phyloP scores from a whole-genome alignment of 35 echinoderm and acorn worm genomes.

The Ophiothrix spiculata region DNA sequence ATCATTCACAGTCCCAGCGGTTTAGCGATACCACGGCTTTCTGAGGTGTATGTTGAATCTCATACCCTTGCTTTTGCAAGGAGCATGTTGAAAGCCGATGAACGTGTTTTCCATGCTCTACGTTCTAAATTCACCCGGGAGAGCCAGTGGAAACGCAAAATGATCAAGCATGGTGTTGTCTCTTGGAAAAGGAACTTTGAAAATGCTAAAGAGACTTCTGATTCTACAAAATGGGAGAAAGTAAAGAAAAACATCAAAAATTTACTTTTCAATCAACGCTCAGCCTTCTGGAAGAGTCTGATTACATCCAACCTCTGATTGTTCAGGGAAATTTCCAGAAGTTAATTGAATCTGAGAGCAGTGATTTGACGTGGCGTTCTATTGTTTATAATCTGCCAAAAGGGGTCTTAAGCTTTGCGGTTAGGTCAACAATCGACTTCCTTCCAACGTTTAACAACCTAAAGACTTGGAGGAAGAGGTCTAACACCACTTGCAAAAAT shows the following conservation, averaged over 20 bases:
- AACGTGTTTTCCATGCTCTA: slow-evolving; percentile 17
- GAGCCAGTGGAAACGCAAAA: slow-evolving; percentile 14
- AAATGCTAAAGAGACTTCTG: not conserved
- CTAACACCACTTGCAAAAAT: not conserved
- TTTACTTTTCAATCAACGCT: not conserved
- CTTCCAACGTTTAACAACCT: slow-evolving; percentile 20
- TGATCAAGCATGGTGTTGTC: not conserved
- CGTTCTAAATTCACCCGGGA: slow-evolving; percentile 9
- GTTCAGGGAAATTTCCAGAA: slow-evolving; percentile 44
- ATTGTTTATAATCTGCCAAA: slow-evolving; percentile 39
- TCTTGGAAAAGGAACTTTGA: not conserved
- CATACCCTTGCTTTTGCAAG: slow-evolving; percentile 38
- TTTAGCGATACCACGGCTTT: slow-evolving; percentile 18
- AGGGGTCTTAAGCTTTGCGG: slow-evolving; percentile 18
- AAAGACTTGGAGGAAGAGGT: too few species aligned
- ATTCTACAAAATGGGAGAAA: not conserved
- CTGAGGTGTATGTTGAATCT: slow-evolving; percentile 29
- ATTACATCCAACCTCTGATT: slow-evolving; percentile 14
- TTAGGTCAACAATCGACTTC: not conserved
- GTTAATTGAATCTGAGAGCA: slow-evolving; percentile 21
- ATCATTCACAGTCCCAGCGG: not conserved
- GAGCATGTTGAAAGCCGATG: slow-evolving; percentile 5
- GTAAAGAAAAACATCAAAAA: slow-evolving; percentile 30
- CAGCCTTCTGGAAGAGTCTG: slow-evolving; percentile 14
- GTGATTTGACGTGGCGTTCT: slow-evolving; percentile 43